phyloP scores from a whole-genome alignment of 2,797 vertebrate genomes.

The Eulemur mongoz region DNA sequence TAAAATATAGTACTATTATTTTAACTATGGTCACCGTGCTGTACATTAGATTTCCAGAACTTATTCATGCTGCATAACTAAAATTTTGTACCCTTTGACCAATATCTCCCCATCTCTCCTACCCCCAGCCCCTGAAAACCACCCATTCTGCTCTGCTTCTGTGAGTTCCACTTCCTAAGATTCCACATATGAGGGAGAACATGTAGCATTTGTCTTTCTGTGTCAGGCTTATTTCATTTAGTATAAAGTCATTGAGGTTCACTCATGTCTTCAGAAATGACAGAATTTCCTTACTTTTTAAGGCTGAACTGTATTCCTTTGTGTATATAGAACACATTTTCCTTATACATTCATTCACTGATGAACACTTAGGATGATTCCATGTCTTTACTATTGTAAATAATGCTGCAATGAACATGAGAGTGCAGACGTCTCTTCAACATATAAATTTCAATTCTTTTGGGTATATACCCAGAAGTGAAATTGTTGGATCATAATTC shows the following conservation, averaged over 20 bases:
- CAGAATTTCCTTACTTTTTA: not conserved
- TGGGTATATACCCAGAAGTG: too few species aligned
- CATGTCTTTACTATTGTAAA: not conserved
- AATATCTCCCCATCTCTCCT: not conserved
- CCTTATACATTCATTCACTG: not conserved
- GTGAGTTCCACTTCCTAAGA: not conserved
- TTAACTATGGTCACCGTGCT: not conserved
- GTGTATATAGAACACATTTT: not conserved
- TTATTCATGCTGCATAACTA: not conserved
- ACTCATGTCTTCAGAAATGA: not conserved
- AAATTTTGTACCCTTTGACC: not conserved
- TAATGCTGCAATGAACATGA: not conserved
- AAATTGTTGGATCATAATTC: not conserved
- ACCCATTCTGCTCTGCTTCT: not conserved
- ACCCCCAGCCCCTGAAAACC: not conserved
- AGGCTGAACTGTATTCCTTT: not conserved
- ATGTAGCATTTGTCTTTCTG: not conserved
- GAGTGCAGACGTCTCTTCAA: not conserved
- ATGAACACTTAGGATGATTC: not conserved
- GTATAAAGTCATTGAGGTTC: not conserved
- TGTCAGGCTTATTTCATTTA: not conserved
- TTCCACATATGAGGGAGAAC: not conserved
- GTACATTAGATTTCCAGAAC: not conserved
- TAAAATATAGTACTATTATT: not conserved
- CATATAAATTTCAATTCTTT: not conserved